Conservation (phyloP, 2,888 invertebrate genomes). For the Cotesia congregata region DNA sequence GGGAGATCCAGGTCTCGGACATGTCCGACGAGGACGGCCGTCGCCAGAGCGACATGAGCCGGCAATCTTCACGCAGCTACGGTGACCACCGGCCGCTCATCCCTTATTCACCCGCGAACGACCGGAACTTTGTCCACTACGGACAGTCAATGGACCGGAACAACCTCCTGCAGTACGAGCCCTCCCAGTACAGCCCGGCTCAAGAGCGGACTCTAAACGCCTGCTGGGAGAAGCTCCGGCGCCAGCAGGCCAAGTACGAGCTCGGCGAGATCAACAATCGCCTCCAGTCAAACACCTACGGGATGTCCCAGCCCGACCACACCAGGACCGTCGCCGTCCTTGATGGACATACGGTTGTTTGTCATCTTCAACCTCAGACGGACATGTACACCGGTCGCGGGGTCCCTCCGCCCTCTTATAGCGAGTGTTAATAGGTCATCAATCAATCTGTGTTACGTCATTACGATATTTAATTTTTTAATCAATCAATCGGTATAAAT, state of each 20-base stretch:
- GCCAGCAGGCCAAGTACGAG: constrained; percentile 66
- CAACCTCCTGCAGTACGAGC: constrained; percentile 50
- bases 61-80: constrained; percentile 82
- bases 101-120: constrained; percentile 80
- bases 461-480: constrained; percentile 14
- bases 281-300: constrained; percentile 56
- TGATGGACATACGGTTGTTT: constrained; percentile 88
- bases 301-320: constrained; percentile 63
- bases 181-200: constrained; percentile 59
- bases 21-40: constrained; percentile 85
- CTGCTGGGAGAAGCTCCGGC: constrained; percentile 65
- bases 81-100: constrained; percentile 87
- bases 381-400: constrained; percentile 73
- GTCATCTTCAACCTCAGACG: constrained; percentile 83
- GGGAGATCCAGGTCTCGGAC: constrained; percentile 82
- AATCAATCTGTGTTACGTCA: constrained; percentile 26
- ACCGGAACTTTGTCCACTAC: constrained; percentile 70
- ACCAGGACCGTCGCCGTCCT: constrained; percentile 79
- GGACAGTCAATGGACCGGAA: constrained; percentile 55
- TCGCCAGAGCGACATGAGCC: constrained; percentile 80
- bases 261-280: constrained; percentile 62
- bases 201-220: constrained; percentile 63
- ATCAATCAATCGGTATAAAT: background rate
- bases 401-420: constrained; percentile 75
- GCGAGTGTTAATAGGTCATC: constrained; percentile 72